Percentiles rank a stretch among this genome's conserved stretches.
These are phyloP conservation scores for Sesia apiformis DNA, from an alignment of 2,888 invertebrate genomes.

Conservation along the genomic window DNA sequence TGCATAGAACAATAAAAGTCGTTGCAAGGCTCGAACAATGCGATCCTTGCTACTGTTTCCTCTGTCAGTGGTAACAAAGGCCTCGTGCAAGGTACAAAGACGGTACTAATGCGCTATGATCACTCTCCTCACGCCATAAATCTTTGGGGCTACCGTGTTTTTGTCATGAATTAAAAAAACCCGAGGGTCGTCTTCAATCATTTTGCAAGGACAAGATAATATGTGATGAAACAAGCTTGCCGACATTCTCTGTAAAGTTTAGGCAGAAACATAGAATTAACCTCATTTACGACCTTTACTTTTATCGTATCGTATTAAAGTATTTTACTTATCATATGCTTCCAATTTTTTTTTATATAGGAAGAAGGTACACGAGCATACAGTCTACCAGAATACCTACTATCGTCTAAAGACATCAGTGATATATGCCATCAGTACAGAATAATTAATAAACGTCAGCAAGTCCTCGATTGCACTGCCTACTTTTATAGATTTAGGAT, in stretches of 20 bases:
- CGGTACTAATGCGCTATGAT: conserved; percentile 69
- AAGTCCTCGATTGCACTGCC: too few relatives aligned
- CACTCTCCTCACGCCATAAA: conserved; percentile 58
- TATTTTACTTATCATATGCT: too few relatives aligned
- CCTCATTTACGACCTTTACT: too few relatives aligned
- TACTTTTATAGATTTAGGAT: too few relatives aligned
- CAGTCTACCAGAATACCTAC: too few relatives aligned
- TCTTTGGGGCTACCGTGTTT: conserved; percentile 43
- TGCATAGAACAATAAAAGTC: conserved; percentile 44
- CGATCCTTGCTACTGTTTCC: conserved; percentile 31
- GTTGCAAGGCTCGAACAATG: conserved; percentile 8
- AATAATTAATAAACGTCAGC: too few relatives aligned
- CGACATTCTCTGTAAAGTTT: conserved; percentile 8
- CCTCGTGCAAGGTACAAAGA: conserved; percentile 60
- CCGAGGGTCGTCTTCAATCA: conserved; percentile 14
- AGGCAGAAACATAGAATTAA: too few relatives aligned
- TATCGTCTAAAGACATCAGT: too few relatives aligned
- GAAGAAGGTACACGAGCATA: too few relatives aligned
- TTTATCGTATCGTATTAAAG: too few relatives aligned
- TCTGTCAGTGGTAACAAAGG: conserved; percentile 28
- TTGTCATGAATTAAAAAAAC: conserved; percentile 19
- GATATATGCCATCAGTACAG: too few relatives aligned
- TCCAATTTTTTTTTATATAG: too few relatives aligned
- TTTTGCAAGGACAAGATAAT: conserved; percentile 13
- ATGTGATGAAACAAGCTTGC: conserved; percentile 15